Percentiles rank a stretch among this genome's conserved stretches.
These are phyloP conservation scores for Galemys pyrenaicus DNA, from an alignment of 2,113 vertebrate genomes.

Conservation along the genomic window DNA sequence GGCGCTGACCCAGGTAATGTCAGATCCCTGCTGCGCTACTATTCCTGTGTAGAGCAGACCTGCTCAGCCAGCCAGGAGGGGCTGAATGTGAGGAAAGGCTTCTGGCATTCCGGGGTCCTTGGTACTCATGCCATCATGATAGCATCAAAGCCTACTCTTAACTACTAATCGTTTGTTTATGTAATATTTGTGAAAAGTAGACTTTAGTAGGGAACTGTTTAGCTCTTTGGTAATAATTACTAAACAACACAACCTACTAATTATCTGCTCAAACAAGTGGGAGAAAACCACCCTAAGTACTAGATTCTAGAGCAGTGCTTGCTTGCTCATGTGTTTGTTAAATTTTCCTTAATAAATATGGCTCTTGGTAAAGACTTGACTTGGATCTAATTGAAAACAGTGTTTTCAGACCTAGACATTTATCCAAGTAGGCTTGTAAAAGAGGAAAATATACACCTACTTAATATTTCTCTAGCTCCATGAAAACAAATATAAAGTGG, in stretches of 20 bases:
- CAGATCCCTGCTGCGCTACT: neutral
- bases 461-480: neutral
- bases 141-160: neutral
- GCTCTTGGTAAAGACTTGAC: neutral
- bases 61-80: no score
- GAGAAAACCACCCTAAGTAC: neutral
- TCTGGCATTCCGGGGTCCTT: neutral
- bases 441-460: neutral
- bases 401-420: slow-evolving; percentile 33
- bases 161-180: slow-evolving; percentile 50
- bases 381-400: slow-evolving; percentile 34
- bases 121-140: neutral
- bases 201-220: slow-evolving; percentile 19
- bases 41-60: neutral
- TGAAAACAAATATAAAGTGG: slow-evolving; percentile 21
- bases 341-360: slow-evolving; percentile 29
- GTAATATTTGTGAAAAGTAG: slow-evolving; percentile 6
- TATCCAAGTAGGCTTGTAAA: neutral
- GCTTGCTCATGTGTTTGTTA: neutral
- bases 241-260: slow-evolving; percentile 39
- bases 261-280: slow-evolving; percentile 42
- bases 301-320: neutral
- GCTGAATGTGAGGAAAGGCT: neutral
- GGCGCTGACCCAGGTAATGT: neutral
- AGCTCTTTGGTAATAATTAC: slow-evolving; percentile 53